Percentiles rank a stretch among this genome's conserved stretches.
Conservation (phyloP, 2,797 vertebrate genomes). For the Leptodactylus fallax region DNA sequence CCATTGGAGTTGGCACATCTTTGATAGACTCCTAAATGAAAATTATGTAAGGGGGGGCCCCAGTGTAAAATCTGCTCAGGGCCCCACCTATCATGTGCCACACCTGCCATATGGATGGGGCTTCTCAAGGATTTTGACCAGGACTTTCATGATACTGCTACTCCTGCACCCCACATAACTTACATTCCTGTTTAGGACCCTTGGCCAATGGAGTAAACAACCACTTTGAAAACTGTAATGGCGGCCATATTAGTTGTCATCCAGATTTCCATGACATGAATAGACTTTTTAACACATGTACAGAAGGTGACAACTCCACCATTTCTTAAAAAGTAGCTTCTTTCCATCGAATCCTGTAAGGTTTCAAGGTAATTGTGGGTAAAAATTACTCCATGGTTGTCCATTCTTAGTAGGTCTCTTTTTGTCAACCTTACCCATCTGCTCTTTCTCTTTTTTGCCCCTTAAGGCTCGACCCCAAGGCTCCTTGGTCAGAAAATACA, state of each 20-base stretch:
- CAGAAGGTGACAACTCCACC: not conserved
- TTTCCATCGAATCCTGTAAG: not conserved
- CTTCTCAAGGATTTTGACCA: not conserved
- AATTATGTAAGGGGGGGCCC: not conserved
- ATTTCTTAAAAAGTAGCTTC: not conserved
- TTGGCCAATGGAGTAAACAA: not conserved
- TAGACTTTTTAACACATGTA: no score
- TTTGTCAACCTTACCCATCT: conserved; percentile 70
- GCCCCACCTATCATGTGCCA: no score
- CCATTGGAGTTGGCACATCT: not conserved
- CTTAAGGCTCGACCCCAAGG: conserved; percentile 74
- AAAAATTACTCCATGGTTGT: conserved; percentile 64
- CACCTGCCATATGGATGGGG: no score
- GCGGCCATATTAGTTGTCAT: not conserved
- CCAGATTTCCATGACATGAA: not conserved
- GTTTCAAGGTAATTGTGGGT: conserved; percentile 48
- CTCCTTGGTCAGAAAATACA: conserved; percentile 85
- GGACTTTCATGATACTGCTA: not conserved
- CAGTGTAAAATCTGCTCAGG: not conserved
- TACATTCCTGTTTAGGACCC: not conserved
- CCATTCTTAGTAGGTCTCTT: conserved; percentile 64
- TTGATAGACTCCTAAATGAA: not conserved
- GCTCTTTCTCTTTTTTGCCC: conserved; percentile 77
- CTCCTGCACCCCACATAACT: not conserved
- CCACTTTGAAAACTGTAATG: not conserved